Evolutionary conservation across 2,888 invertebrate species (phyloP), one percentile per base, ranked within the genome.

Genomic region (Cantharis flavilabris): DNA sequence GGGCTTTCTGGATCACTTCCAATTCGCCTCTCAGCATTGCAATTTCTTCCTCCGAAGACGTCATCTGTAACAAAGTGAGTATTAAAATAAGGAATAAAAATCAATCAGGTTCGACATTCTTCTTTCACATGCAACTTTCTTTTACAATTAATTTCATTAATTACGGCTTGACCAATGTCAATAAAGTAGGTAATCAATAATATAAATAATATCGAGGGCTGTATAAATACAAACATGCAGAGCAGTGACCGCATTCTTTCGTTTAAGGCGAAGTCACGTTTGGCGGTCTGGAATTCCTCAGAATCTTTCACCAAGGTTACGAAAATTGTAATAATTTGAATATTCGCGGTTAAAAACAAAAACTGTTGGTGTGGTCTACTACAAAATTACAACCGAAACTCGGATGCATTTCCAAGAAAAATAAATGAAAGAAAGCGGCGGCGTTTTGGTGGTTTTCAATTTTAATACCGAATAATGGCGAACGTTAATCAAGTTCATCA

Each of bases 1-100:
- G 88, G 74, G 93, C 93, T 81, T 91, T 92, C 82, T 92, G 92
- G 14, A 93, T 93, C 73, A 92, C 91, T 84, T 92, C 92, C 83
- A 94, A 88, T 89, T 94, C 94, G 78, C 90, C 89, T 81, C 91
- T 88, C 81, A 92, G 86, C 84, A 91, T 90, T 86, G 90, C 89
- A 80, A 92, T 90, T 84, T 92, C 90, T 76, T 90, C 90, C 82
- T 93, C 93, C 87, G 86, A 85, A 78, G 91, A 91, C 87, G 92
- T 92, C 91, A 93, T 92, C 94, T 94, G 91, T 62, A 92, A 92
- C 72, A 81, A 75, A 85, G 7, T 49, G 82, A 83, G 87, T 11
- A 18, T 67, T 49, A 49, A 49, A n/a, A n/a, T 49, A n/a, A n/a
- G n/a, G 49, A n/a, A 49, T 33, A 7, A 49, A 49, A 49, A 49